Evolutionary conservation across 2,888 invertebrate genomes (phyloP).

Genomic region (Zhengitettix transpicula): DNA sequence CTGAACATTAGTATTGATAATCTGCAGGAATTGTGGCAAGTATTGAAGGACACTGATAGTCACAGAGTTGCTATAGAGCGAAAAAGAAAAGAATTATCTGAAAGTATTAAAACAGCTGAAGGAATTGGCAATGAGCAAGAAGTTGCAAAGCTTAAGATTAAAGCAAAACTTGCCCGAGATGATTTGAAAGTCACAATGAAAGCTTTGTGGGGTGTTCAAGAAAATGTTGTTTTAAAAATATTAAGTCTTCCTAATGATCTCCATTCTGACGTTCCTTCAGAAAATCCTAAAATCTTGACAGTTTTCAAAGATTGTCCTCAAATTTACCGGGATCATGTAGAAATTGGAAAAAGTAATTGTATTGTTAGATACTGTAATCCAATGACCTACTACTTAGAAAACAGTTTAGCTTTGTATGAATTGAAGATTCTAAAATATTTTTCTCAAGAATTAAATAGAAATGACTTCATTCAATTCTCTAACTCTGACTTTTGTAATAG

Average conservation of each 20-base stretch:
- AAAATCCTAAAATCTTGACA: conserved; percentile 18
- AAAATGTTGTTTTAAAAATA: conserved; percentile 42
- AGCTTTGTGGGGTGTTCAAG: conserved; percentile 54
- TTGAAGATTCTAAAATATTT: conserved; percentile 38
- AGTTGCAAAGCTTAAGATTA: conserved; percentile 33
- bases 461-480: conserved; percentile 44
- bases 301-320: not conserved
- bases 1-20: conserved; percentile 34
- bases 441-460: conserved; percentile 27
- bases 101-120: conserved; percentile 27
- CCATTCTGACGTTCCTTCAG: conserved; percentile 41
- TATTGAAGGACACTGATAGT: conserved; percentile 37
- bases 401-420: conserved; percentile 57
- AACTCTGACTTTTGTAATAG: conserved; percentile 66
- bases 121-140: conserved; percentile 21
- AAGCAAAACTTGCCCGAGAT: conserved; percentile 36
- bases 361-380: conserved; percentile 41
- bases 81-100: conserved; percentile 32
- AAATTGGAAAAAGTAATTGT: conserved; percentile 33
- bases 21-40: conserved; percentile 40
- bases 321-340: conserved; percentile 29
- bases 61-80: conserved; percentile 34
- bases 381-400: conserved; percentile 41
- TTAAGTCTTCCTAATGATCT: conserved; percentile 54
- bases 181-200: conserved; percentile 46